These are phyloP conservation scores for Babyrousa celebensis DNA, from an alignment of 2,797 vertebrate species.

Conservation along the genomic window DNA sequence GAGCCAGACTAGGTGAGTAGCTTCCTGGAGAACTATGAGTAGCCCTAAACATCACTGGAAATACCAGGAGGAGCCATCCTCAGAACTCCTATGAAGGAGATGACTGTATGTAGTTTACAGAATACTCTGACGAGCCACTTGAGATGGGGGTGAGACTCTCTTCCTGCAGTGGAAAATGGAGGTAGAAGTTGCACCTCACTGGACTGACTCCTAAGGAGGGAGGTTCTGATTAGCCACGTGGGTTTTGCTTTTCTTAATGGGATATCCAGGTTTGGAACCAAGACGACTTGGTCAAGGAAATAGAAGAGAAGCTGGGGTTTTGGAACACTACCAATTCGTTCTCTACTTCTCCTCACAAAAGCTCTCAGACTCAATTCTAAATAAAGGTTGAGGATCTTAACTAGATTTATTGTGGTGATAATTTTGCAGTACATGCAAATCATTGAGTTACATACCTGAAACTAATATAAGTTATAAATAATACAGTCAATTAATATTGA, in stretches of 20 bases:
- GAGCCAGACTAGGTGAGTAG: not conserved
- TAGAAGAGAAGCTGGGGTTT: not conserved
- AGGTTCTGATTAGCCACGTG: not conserved
- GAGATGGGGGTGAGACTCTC: not conserved
- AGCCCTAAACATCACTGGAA: not conserved
- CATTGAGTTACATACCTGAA: not conserved
- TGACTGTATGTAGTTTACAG: not conserved
- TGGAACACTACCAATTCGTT: not conserved
- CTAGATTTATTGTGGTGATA: not conserved
- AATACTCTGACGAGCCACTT: not conserved
- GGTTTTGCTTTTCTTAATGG: not conserved
- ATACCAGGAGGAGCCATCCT: not conserved
- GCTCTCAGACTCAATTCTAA: not conserved
- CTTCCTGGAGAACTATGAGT: not conserved
- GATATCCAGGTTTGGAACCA: not conserved
- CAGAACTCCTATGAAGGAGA: not conserved
- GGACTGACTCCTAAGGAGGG: not conserved
- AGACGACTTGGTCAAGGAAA: conserved; percentile 27
- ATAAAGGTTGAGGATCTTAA: not conserved
- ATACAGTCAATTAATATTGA: not conserved
- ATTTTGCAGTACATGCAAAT: not conserved
- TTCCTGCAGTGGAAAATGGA: not conserved
- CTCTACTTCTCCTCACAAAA: not conserved
- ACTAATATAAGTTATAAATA: not conserved
- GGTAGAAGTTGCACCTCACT: not conserved